These are phyloP conservation scores for Epinephelus cyanopodus DNA, from an alignment of 2,113 vertebrate species.

Conservation along the genomic window DNA sequence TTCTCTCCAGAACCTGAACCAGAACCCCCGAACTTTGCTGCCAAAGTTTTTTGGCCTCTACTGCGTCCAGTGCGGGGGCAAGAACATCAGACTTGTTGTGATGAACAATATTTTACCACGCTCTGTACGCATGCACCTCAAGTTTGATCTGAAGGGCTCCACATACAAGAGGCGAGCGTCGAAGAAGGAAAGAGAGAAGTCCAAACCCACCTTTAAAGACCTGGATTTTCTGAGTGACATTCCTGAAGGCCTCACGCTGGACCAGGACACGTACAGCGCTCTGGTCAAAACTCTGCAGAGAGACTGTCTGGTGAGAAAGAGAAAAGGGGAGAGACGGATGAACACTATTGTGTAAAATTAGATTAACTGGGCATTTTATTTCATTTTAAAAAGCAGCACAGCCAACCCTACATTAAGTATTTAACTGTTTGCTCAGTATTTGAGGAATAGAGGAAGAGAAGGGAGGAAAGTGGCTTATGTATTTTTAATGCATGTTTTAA, in stretches of 20 bases:
- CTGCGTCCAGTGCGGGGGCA: slow-evolving; percentile 96
- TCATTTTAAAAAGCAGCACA: not conserved
- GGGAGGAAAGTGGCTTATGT: not conserved
- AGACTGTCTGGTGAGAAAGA: slow-evolving; percentile 93
- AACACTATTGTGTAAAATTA: slow-evolving; percentile 9
- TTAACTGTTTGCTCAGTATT: not conserved
- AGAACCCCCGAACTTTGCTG: slow-evolving; percentile 95
- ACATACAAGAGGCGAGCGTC: slow-evolving; percentile 96
- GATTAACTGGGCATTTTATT: slow-evolving; percentile 1
- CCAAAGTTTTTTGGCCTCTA: slow-evolving; percentile 99
- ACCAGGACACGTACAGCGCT: slow-evolving; percentile 92
- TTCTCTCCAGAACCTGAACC: slow-evolving; percentile 92
- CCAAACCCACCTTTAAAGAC: slow-evolving; percentile 95
- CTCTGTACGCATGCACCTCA: slow-evolving; percentile 96
- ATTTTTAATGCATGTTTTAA: not conserved
- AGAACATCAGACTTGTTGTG: slow-evolving; percentile 95
- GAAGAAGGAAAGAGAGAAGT: slow-evolving; percentile 97
- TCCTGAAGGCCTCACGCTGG: slow-evolving; percentile 92
- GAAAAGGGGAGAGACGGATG: not conserved
- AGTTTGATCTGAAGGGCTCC: slow-evolving; percentile 97
- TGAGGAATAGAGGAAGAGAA: not conserved
- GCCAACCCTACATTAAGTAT: not conserved
- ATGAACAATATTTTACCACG: slow-evolving; percentile 99
- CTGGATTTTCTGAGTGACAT: slow-evolving; percentile 96
- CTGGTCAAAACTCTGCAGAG: slow-evolving; percentile 95